Conservation (phyloP, 2,113 vertebrate genomes). For the Amblyornis subalaris region DNA sequence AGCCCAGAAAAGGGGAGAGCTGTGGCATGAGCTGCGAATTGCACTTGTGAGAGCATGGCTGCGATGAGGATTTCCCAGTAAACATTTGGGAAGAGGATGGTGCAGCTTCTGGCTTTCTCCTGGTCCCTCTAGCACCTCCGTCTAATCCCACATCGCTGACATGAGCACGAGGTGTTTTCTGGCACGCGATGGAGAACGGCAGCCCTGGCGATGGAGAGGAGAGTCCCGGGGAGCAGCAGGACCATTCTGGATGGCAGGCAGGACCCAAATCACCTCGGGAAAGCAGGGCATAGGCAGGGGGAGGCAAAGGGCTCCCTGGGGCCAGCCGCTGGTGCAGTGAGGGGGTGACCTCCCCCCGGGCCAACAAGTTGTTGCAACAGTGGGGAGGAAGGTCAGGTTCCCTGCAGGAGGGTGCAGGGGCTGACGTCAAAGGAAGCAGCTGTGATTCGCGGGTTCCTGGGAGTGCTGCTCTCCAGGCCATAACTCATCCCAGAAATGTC, state of each 20-base stretch:
- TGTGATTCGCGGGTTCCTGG: slow-evolving; percentile 23
- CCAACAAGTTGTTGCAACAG: neutral
- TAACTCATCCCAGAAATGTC: slow-evolving; percentile 65
- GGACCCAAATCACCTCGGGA: neutral
- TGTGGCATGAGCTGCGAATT: rapidly evolving
- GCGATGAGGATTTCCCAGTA: neutral
- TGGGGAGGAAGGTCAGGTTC: slow-evolving; percentile 50
- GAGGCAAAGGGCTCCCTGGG: neutral
- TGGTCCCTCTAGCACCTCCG: neutral
- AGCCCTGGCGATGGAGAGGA: neutral
- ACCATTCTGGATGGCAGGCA: rapidly evolving
- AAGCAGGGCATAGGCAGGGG: neutral
- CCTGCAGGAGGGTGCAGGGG: neutral
- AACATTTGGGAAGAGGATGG: rapidly evolving
- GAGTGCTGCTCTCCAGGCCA: neutral
- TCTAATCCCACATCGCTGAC: rapidly evolving
- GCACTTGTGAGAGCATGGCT: rapidly evolving
- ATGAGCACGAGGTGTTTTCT: neutral
- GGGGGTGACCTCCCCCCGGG: neutral
- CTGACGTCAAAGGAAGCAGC: slow-evolving; percentile 69
- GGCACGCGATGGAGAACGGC: rapidly evolving
- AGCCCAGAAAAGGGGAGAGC: neutral
- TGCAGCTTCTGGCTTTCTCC: neutral
- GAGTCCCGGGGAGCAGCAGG: rapidly evolving
- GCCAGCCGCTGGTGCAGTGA: rapidly evolving